phyloP scores from a whole-genome alignment of 2,113 vertebrate genomes.

The Mus musculus region DNA sequence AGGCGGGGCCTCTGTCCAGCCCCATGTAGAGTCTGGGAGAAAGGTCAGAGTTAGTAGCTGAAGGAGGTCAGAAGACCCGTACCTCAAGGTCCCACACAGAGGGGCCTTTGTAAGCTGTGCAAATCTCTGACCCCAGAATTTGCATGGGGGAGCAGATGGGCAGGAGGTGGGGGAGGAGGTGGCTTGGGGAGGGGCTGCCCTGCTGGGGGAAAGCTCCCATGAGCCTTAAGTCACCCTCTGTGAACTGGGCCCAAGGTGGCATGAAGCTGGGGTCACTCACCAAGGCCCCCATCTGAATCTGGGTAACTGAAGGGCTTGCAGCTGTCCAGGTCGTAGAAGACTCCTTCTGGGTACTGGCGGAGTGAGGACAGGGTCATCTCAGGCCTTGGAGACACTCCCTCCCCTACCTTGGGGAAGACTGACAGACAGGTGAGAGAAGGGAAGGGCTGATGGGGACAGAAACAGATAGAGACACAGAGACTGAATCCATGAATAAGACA shows the following conservation, averaged over 20 bases:
- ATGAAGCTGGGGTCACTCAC: slow-evolving; percentile 49
- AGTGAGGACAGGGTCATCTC: background rate
- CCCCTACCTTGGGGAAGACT: background rate
- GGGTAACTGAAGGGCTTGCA: slow-evolving; percentile 73
- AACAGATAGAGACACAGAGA: background rate
- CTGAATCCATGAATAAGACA: background rate
- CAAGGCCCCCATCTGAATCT: slow-evolving; percentile 71
- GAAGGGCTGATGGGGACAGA: background rate
- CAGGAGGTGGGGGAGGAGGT: background rate
- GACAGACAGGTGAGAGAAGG: background rate
- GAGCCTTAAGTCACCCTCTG: background rate
- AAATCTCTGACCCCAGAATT: slow-evolving; percentile 75
- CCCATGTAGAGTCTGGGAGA: slow-evolving; percentile 77
- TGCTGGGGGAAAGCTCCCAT: background rate
- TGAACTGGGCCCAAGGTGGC: background rate
- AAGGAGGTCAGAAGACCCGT: background rate
- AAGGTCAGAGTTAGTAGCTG: slow-evolving; percentile 20
- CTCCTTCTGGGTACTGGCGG: slow-evolving; percentile 78
- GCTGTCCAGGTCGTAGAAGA: slow-evolving; percentile 80
- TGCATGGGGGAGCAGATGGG: slow-evolving; percentile 60
- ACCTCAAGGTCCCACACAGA: slow-evolving; percentile 56
- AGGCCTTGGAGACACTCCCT: background rate
- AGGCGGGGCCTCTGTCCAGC: slow-evolving; percentile 71
- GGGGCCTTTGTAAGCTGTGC: slow-evolving; percentile 69
- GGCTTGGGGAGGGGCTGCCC: background rate